phyloP scores from a whole-genome alignment of 1,140 invertebrate species.

The Kradibia gibbosae region DNA sequence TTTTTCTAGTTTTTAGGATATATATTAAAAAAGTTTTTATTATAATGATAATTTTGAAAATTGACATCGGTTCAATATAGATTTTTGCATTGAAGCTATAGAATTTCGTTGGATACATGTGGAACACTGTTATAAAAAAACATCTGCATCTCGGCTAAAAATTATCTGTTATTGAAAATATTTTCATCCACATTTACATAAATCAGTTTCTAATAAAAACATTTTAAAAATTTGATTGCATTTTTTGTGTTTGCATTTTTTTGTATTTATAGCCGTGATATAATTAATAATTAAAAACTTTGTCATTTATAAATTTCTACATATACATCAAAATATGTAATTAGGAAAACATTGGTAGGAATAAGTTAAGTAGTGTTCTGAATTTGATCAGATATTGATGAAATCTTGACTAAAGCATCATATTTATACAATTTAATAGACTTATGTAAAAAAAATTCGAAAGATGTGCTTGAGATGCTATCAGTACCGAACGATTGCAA shows the following conservation, averaged over 20 bases:
- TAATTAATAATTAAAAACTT: too few species aligned
- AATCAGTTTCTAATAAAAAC: too few species aligned
- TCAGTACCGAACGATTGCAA: background rate
- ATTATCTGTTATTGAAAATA: background rate
- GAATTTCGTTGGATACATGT: background rate
- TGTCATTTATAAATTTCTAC: too few species aligned
- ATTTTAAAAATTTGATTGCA: too few species aligned
- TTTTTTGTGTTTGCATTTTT: too few species aligned
- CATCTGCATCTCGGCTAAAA: background rate
- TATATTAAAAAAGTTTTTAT: background rate
- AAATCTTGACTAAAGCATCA: too few species aligned
- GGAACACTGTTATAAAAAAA: background rate
- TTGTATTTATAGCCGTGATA: background rate
- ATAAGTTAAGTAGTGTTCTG: too few species aligned
- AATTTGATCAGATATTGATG: too few species aligned
- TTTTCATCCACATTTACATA: background rate
- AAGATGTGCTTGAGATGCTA: background rate
- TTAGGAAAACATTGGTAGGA: too few species aligned
- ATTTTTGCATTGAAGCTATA: background rate
- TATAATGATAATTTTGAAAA: background rate
- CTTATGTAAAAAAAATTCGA: background rate
- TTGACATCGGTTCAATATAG: background rate
- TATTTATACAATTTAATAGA: too few species aligned
- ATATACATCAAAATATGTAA: too few species aligned
- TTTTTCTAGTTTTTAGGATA: background rate